These are phyloP conservation scores for Phataginus tetradactyla DNA, from an alignment of 2,797 vertebrate genomes.

Conservation along the genomic window DNA sequence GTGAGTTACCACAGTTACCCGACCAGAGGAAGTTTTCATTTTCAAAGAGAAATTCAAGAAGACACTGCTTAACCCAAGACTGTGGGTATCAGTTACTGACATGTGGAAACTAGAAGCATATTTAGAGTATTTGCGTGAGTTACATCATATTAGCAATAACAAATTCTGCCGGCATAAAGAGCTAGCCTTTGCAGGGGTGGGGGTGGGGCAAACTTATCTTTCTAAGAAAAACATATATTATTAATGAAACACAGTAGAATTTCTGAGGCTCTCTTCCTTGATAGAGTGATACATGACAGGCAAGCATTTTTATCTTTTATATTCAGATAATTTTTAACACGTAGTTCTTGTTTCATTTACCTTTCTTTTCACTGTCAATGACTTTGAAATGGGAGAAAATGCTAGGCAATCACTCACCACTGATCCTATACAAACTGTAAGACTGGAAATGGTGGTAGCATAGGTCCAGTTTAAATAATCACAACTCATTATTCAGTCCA, in stretches of 20 bases:
- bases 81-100: not conserved
- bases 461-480: not conserved
- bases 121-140: not conserved
- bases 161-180: conserved; percentile 24
- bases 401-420: not conserved
- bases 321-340: conserved; percentile 69
- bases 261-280: conserved; percentile 5
- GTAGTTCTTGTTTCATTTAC: conserved; percentile 61
- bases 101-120: not conserved
- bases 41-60: conserved; percentile 10
- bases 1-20: not conserved
- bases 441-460: not conserved
- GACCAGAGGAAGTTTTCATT: not conserved
- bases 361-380: conserved; percentile 67
- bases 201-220: conserved; percentile 5
- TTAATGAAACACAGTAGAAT: conserved; percentile 68
- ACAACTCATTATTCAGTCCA: not conserved
- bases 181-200: conserved; percentile 54
- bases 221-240: conserved; percentile 21
- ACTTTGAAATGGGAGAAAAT: conserved; percentile 31
- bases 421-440: not conserved
- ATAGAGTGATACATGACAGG: conserved; percentile 58
- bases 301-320: conserved; percentile 62
- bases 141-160: not conserved
- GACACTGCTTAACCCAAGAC: not conserved